Evolutionary conservation across 2,888 invertebrate species (phyloP), one percentile per base, ranked within the genome.

Genomic region (Dioctria rufipes): DNA sequence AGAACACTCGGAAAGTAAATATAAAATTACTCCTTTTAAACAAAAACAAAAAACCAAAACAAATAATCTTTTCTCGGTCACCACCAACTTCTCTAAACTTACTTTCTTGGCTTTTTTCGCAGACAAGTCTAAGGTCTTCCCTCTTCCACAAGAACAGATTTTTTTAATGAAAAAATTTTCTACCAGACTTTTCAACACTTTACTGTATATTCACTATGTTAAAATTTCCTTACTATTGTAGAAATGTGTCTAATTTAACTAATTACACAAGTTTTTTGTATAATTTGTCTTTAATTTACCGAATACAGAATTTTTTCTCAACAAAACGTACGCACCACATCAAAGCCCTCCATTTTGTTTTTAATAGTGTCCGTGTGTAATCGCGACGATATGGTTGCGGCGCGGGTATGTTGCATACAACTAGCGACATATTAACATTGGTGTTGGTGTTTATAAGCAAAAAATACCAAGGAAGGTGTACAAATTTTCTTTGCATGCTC

Each of bases 321-420:
- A 85, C 86, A 86, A 88, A 87, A 87, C 85, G 88, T 87, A 89
- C 89, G 89, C 88, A 89, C 88, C 87, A 89, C 87, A 88, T 87
- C 88, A 88, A 87, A 87, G 87, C 88, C 89, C 89, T 89, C 89
- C 89, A 89, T 89, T 89, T 89, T 89, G 89, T 89, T 88, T 88
- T 86, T 80, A 79, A 78, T 79, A 54, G 58, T 69, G 79, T 67
- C 43, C 75, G 66, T 80, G 63, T 78, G 78, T 78, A 78, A 66
- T 66, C 78, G 51, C 65, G 54, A 65, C 69, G 51, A 46, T 61
- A 71, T 73, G 66, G 66, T 37, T 63, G 78, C 78, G 78, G 78
- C 49, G 66, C 75, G 80, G 61, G 51, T 79, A 61, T 25, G 25
- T 6, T 6, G 46, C 67, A 79, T 67, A 67, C 58, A 66, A 54